Conservation (phyloP, 2,888 invertebrate species). For the Schrankia costaestrigalis region DNA sequence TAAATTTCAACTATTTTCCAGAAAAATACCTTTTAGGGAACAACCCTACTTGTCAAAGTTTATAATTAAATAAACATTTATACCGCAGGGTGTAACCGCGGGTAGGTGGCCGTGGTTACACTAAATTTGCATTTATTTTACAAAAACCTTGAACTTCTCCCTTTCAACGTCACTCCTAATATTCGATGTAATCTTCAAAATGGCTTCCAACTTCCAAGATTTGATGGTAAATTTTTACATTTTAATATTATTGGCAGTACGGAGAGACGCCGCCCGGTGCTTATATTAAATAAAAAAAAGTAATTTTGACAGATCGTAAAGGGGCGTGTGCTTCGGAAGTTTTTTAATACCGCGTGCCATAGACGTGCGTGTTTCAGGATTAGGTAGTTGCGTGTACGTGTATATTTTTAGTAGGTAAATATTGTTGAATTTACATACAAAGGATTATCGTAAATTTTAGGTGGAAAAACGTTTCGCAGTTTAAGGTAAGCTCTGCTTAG, state of each 20-base stretch:
- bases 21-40: too few relatives aligned
- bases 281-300: conserved; percentile 1
- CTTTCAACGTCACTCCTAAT: not conserved
- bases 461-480: too few relatives aligned
- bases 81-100: not conserved
- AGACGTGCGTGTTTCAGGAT: too few relatives aligned
- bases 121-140: conserved; percentile 1
- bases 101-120: not conserved
- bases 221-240: conserved; percentile 3
- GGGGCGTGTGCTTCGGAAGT: not conserved
- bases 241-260: conserved; percentile 1
- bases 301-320: conserved; percentile 4
- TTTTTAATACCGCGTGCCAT: too few relatives aligned
- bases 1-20: too few relatives aligned
- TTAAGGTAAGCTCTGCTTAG: too few relatives aligned
- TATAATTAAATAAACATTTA: not conserved
- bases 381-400: too few relatives aligned
- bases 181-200: conserved; percentile 5
- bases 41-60: too few relatives aligned
- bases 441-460: too few relatives aligned
- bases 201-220: not conserved
- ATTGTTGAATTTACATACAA: too few relatives aligned
- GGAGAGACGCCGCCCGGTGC: not conserved
- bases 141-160: conserved; percentile 2
- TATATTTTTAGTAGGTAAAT: too few relatives aligned